Evolutionary conservation across 2,888 invertebrate genomes (phyloP).

Genomic region (Mantis religiosa): DNA sequence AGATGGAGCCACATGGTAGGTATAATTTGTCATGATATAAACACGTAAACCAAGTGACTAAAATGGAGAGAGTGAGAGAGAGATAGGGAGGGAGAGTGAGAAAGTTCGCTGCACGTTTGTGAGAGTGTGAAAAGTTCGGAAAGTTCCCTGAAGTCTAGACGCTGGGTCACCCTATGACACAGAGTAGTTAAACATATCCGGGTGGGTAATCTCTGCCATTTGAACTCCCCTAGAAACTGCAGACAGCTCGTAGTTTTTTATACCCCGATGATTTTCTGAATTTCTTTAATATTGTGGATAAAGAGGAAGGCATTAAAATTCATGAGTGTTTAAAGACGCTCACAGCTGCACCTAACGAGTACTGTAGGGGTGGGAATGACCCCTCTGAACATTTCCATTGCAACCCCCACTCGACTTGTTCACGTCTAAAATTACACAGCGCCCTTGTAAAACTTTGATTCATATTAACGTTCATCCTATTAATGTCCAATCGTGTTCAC

Average conservation of each 20-base stretch:
- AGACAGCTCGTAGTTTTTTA: not conserved
- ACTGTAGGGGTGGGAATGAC: not conserved
- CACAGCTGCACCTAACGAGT: not conserved
- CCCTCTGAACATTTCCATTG: not conserved
- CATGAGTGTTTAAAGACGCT: not conserved
- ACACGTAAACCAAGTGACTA: too few species aligned
- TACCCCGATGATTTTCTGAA: not conserved
- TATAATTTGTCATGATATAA: too few species aligned
- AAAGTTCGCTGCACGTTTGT: too few species aligned
- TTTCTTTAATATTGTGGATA: not conserved
- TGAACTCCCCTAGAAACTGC: not conserved
- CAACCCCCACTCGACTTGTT: not conserved
- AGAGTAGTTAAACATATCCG: not conserved
- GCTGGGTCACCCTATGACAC: not conserved
- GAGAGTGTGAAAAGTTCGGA: too few species aligned
- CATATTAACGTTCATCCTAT: not conserved
- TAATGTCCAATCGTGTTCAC: not conserved
- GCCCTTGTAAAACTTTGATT: not conserved
- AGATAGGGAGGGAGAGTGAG: too few species aligned
- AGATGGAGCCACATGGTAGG: too few species aligned
- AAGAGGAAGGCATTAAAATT: not conserved
- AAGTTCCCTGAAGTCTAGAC: not conserved
- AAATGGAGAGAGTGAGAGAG: too few species aligned
- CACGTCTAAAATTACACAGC: not conserved
- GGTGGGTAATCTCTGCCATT: not conserved